Percentiles rank a stretch among this genome's conserved stretches.
Conservation (phyloP, 2,113 vertebrate genomes). For the Cyprinodon variegatus region DNA sequence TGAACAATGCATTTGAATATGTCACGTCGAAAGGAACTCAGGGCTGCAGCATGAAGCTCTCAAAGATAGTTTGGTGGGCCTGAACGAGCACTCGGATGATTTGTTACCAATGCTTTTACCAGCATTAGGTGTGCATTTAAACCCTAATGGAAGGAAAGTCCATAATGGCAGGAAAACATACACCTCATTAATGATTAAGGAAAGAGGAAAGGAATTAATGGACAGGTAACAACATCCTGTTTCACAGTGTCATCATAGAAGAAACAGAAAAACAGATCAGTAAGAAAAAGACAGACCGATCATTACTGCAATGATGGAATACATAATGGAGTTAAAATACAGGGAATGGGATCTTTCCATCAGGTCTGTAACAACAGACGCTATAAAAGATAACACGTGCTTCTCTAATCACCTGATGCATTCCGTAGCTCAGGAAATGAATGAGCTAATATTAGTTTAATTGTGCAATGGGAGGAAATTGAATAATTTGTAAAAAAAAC, state of each 20-base stretch:
- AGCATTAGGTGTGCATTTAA: neutral
- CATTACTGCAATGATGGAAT: neutral
- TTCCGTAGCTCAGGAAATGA: neutral
- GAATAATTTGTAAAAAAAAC: neutral
- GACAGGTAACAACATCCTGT: constrained; percentile 25
- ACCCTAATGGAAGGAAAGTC: constrained; percentile 23
- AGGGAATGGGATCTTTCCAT: constrained; percentile 4
- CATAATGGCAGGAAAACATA: constrained; percentile 18
- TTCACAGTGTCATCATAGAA: neutral
- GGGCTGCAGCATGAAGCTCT: neutral
- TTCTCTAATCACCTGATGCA: neutral
- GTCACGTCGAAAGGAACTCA: constrained; percentile 11
- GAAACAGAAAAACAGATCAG: neutral
- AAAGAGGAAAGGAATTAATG: constrained; percentile 28
- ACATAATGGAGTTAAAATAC: constrained; percentile 19
- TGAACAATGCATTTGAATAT: constrained; percentile 14
- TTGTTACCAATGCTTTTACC: neutral
- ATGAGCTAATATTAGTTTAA: neutral
- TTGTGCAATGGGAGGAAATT: neutral
- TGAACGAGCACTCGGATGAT: neutral
- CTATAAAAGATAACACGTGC: neutral
- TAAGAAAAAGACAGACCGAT: neutral
- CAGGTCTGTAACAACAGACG: neutral
- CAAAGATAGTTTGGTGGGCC: neutral
- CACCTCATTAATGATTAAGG: constrained; percentile 38